phyloP scores from a whole-genome alignment of 2,113 vertebrate species.

The Parus major region DNA sequence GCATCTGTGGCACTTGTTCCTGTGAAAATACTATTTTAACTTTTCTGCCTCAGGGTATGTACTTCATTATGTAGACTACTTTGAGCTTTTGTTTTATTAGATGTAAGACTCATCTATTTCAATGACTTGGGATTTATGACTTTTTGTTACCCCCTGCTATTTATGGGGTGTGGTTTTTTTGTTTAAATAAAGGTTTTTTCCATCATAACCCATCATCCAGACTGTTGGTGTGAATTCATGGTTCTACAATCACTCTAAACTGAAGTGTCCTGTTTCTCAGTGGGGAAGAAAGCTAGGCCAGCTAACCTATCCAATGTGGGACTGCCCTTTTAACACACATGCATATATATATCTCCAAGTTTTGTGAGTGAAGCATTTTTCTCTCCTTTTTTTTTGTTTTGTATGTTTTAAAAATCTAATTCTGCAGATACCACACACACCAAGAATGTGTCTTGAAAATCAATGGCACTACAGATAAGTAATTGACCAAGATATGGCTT shows the following conservation, averaged over 20 bases:
- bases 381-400: background rate
- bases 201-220: background rate
- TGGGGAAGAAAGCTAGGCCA: background rate
- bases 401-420: background rate
- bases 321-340: background rate
- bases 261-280: background rate
- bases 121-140: background rate
- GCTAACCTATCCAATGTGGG: background rate
- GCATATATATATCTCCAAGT: background rate
- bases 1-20: background rate
- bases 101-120: background rate
- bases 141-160: background rate
- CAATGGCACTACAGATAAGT: background rate
- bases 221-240: background rate
- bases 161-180: rapidly evolving
- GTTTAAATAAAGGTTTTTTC: background rate
- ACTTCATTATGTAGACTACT: background rate
- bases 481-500: background rate
- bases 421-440: background rate
- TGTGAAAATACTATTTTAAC: background rate
- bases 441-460: background rate
- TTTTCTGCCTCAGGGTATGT: background rate
- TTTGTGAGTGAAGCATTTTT: background rate
- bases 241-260: background rate
- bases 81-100: background rate